phyloP scores from a whole-genome alignment of 2,888 invertebrate genomes.

The Leptinotarsa juncta region DNA sequence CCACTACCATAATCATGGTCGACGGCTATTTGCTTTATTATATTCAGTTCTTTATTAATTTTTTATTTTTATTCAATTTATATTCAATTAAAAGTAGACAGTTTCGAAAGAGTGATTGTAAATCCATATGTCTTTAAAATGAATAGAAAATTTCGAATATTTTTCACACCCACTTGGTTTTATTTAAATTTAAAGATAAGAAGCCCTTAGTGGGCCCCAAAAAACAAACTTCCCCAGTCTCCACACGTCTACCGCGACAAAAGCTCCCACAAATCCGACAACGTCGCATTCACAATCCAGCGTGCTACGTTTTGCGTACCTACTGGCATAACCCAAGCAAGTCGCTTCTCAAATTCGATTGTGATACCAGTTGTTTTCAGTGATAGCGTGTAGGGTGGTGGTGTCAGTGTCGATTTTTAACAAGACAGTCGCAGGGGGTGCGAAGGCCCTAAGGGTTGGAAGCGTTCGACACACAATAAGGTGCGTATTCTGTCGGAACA shows the following conservation, averaged over 20 bases:
- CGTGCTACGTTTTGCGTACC: constrained; percentile 46
- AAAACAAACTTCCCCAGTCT: not conserved
- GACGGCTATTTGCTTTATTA: too few species aligned
- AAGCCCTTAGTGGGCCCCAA: too few species aligned
- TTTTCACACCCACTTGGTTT: too few species aligned
- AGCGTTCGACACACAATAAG: constrained; percentile 23
- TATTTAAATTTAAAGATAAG: too few species aligned
- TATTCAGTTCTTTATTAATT: too few species aligned
- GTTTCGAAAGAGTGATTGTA: too few species aligned
- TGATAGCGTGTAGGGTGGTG: constrained; percentile 24
- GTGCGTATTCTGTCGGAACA: constrained; percentile 32
- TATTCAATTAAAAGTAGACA: too few species aligned
- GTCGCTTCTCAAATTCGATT: constrained; percentile 32
- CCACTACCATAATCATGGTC: too few species aligned
- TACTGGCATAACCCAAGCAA: constrained; percentile 34
- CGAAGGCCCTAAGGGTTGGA: constrained; percentile 13
- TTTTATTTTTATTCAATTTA: too few species aligned
- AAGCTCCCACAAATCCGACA: constrained; percentile 29
- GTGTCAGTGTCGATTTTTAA: constrained; percentile 23
- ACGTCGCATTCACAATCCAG: constrained; percentile 37
- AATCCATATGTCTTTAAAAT: too few species aligned
- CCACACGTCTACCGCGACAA: constrained; percentile 5
- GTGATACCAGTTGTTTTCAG: constrained; percentile 27
- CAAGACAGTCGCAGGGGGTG: not conserved
- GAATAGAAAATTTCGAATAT: too few species aligned